A percentile compares a stretch with the other conserved stretches of the same genome.
Conservation (phyloP, 1,140 invertebrate genomes). For the Chionoecetes opilio region DNA sequence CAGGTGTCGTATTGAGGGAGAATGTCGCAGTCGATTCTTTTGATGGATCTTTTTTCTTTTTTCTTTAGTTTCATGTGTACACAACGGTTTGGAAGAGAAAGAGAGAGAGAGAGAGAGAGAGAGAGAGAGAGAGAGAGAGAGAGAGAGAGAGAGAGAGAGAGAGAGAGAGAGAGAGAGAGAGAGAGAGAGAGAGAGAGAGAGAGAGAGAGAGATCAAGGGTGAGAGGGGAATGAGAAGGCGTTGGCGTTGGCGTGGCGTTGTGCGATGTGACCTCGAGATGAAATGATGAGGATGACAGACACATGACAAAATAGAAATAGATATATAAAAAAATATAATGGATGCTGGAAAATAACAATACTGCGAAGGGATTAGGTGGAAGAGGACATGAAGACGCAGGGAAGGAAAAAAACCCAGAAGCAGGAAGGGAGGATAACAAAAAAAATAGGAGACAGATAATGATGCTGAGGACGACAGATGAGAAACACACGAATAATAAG, state of each 20-base stretch:
- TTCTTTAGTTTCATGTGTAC: background rate
- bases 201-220: background rate
- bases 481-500: background rate
- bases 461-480: background rate
- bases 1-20: background rate
- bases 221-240: no score
- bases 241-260: no score
- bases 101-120: no score
- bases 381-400: background rate
- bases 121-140: constrained; percentile 6
- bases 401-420: background rate
- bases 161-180: background rate
- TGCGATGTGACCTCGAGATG: no score
- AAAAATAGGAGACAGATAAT: background rate
- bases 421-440: background rate
- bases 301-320: no score
- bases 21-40: background rate
- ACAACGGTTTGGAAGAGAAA: background rate
- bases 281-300: no score
- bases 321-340: no score
- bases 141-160: background rate
- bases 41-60: background rate
- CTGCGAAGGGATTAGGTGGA: background rate
- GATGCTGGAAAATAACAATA: no score
- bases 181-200: background rate